phyloP scores from a whole-genome alignment of 2,113 vertebrate species.

The Strix uralensis region DNA sequence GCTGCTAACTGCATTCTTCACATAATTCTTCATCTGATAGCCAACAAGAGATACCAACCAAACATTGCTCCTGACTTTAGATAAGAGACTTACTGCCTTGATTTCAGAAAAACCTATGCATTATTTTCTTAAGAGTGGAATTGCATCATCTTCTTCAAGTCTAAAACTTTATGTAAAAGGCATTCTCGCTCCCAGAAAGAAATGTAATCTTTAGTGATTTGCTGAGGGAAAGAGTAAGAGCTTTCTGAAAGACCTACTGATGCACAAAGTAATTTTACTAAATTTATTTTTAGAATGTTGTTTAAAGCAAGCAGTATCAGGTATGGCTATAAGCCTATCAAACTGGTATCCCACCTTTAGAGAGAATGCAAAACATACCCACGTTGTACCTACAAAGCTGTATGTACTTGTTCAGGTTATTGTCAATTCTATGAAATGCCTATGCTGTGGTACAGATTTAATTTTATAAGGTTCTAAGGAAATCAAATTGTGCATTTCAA shows the following conservation, averaged over 20 bases:
- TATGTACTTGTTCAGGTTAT: neutral
- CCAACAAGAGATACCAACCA: neutral
- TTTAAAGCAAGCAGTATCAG: neutral
- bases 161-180: neutral
- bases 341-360: neutral
- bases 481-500: neutral
- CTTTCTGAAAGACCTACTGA: neutral
- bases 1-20: conserved; percentile 3
- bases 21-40: neutral
- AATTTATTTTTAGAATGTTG: neutral
- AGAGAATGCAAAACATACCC: neutral
- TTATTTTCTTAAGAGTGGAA: neutral
- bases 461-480: neutral
- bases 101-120: neutral
- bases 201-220: neutral
- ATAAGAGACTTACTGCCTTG: neutral
- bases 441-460: neutral
- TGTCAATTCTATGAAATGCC: neutral
- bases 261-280: neutral
- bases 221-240: neutral
- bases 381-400: rapidly evolving
- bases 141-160: neutral
- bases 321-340: neutral
- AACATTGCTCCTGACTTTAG: neutral
- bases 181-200: neutral